These are phyloP conservation scores for Aleadryas rufinucha DNA, from an alignment of 2,113 vertebrate species.

Conservation along the genomic window DNA sequence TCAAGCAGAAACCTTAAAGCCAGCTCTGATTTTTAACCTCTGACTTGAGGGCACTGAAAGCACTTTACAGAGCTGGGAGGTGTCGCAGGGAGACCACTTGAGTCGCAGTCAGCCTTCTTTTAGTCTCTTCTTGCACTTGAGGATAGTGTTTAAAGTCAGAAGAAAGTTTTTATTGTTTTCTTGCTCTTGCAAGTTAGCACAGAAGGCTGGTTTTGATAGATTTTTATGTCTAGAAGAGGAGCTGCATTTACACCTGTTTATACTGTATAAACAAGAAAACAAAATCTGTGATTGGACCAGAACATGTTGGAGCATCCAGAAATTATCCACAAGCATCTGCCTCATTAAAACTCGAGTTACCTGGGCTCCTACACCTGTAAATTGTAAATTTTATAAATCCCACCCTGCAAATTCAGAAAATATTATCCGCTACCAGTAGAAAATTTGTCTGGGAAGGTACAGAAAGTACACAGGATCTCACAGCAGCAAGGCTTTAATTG, in stretches of 20 bases:
- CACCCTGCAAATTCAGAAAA: background rate
- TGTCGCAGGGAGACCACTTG: background rate
- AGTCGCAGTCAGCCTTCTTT: background rate
- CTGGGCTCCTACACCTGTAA: background rate
- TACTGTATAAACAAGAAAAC: background rate
- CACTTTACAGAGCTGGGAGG: background rate
- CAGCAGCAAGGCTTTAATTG: conserved; percentile 15
- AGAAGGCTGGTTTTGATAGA: background rate
- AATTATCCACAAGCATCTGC: background rate
- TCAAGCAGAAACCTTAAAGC: background rate
- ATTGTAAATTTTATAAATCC: background rate
- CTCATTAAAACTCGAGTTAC: background rate
- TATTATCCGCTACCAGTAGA: background rate
- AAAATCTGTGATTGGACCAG: background rate
- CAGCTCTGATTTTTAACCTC: background rate
- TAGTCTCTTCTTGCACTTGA: background rate
- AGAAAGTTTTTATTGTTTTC: background rate
- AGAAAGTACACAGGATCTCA: background rate
- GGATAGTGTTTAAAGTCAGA: background rate
- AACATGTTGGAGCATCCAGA: background rate
- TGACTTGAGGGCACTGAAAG: background rate
- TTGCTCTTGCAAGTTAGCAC: background rate
- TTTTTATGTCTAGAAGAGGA: background rate
- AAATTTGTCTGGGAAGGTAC: background rate
- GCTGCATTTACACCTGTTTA: background rate